phyloP scores from a whole-genome alignment of 2,888 invertebrate species.

The Myopa testacea region DNA sequence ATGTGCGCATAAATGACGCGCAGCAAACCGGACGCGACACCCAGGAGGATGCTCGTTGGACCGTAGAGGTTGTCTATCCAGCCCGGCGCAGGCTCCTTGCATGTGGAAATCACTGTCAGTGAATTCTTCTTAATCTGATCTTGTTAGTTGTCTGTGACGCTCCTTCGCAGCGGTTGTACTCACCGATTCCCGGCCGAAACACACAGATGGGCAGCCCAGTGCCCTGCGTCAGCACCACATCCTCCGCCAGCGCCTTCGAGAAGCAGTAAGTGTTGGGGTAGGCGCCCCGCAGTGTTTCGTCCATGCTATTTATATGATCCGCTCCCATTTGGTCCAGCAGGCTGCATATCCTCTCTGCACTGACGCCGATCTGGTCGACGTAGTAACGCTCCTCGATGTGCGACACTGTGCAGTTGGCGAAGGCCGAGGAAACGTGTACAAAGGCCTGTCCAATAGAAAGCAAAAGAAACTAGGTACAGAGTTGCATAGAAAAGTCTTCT shows the following conservation, averaged over 20 bases:
- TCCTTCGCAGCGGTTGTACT: constrained; percentile 47
- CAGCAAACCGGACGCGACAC: constrained; percentile 73
- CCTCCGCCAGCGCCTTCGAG: constrained; percentile 79
- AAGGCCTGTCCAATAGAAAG: constrained; percentile 65
- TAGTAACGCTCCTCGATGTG: constrained; percentile 67
- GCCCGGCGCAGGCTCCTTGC: constrained; percentile 71
- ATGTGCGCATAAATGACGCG: constrained; percentile 61
- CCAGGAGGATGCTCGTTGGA: constrained; percentile 68
- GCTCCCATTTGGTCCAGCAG: constrained; percentile 61
- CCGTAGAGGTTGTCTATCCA: constrained; percentile 81
- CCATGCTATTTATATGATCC: constrained; percentile 61
- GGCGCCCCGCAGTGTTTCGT: constrained; percentile 54
- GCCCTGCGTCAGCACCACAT: constrained; percentile 71
- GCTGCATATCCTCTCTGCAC: constrained; percentile 61
- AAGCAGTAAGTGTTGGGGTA: constrained; percentile 79
- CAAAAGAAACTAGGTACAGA: neutral
- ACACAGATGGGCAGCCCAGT: constrained; percentile 74
- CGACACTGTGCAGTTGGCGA: constrained; percentile 72
- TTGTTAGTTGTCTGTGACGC: neutral
- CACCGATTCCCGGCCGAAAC: constrained; percentile 78
- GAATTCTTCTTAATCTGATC: too few relatives aligned
- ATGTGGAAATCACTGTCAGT: constrained; percentile 67
- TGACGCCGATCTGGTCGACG: constrained; percentile 58
- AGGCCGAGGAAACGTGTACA: constrained; percentile 78
- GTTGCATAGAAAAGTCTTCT: neutral